Evolutionary conservation across 2,113 vertebrate genomes (phyloP), one percentile per base, ranked within the genome.

Genomic region (Chaetodon auriga): DNA sequence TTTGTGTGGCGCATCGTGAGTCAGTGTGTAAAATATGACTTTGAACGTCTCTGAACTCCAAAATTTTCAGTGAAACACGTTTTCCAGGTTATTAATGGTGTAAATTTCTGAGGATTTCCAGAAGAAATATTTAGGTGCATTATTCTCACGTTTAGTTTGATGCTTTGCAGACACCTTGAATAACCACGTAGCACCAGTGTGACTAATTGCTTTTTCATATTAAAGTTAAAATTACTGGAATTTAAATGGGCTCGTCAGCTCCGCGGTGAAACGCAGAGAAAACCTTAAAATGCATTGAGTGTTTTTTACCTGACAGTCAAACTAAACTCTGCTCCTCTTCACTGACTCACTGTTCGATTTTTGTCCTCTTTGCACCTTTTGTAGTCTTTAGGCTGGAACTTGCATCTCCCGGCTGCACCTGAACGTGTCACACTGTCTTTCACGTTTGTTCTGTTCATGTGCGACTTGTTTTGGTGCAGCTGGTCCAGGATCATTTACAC

Each of bases 401-500:
- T 30, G 30, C 30, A 30, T 30, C 30, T 30, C 30, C 30, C 30
- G 3, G 30, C 30, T 30, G 30, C 30, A 30, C 30, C 30, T 30
- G 30, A 30, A 10, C 46, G 3, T 6, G 46, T 21, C 18, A 1
- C 51, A 8, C 10, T 21, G 7, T 55, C 8, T 21, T 19, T 14
- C 11, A 8, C 16, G 10, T 53, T 69, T 53, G 48, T 15, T n/a
- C 18, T 7, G n/a, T n/a, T n/a, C n/a, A 30, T 30, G 30, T 30
- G 30, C 30, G 30, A 30, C 30, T 30, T 30, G 30, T 30, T 30
- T 30, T 30, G 30, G 30, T 30, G 30, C 30, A 30, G 30, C 30
- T 6, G 70, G 68, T 80, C 48, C 21, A 13, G 45, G 72, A 63
- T 70, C 41, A 45, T 49, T 66, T 45, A 14, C 5, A 38, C 23